A percentile compares a stretch with the other conserved stretches of the same genome.
Conservation (phyloP, 2,113 vertebrate species). For the Brevimyrus niger region DNA sequence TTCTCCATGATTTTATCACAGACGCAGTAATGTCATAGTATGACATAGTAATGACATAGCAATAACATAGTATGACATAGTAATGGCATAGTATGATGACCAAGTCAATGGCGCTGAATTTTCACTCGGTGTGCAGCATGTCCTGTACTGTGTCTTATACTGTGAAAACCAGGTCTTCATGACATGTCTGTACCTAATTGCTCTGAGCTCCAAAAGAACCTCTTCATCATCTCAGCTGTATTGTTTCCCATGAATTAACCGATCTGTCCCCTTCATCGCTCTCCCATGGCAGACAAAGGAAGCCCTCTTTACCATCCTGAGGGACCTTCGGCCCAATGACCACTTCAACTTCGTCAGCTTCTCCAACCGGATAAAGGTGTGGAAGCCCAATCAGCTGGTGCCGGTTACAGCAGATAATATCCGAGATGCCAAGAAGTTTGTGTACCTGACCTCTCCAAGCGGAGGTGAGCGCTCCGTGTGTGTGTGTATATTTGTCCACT, state of each 20-base stretch:
- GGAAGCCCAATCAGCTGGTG: constrained; percentile 72
- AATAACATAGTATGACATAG: not conserved
- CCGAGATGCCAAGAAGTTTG: constrained; percentile 85
- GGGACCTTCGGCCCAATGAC: constrained; percentile 76
- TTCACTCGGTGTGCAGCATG: not conserved
- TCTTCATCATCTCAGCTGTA: not conserved
- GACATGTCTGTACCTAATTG: not conserved
- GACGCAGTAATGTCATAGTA: not conserved
- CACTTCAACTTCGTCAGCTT: constrained; percentile 88
- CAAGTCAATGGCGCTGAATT: not conserved
- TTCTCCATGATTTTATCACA: not conserved
- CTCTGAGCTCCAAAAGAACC: not conserved
- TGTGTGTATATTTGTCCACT: not conserved
- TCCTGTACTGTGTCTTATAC: not conserved
- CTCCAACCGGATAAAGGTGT: constrained; percentile 80
- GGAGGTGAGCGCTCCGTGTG: constrained; percentile 66
- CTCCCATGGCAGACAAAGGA: constrained; percentile 76
- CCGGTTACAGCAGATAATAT: constrained; percentile 75
- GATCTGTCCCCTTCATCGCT: not conserved
- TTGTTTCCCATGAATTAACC: not conserved
- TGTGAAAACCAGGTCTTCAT: not conserved
- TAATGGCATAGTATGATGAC: not conserved
- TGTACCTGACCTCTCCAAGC: constrained; percentile 70
- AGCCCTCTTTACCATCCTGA: constrained; percentile 88
- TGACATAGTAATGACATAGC: not conserved